Evolutionary conservation across 2,113 vertebrate species (phyloP), one percentile per base, ranked within the genome.

Genomic region (Saccopteryx leptura): DNA sequence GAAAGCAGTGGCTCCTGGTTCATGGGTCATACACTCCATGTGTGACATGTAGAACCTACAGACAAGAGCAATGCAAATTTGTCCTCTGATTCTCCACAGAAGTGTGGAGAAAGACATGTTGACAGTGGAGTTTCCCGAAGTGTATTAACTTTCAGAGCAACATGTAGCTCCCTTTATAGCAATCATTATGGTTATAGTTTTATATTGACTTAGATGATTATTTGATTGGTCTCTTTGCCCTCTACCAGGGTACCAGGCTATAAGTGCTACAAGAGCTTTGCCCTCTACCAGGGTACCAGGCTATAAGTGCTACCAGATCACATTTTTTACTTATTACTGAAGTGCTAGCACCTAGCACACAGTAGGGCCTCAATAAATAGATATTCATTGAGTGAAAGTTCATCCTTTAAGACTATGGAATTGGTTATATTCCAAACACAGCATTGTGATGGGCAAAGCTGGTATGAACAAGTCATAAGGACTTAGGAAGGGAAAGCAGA

Each of bases 361-460:
- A 82, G 71, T 79, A 69, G 14, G 23, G 15, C 31, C 17, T 91
- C 72, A 52, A 68, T 74, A 78, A 94, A 83, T 75, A 91, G 60
- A 66, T 86, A 19, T 78, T 79, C 54, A 65, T n/a, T 14, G 71
- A 93, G 52, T 26, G 4, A 58, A 52, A 24, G 28, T 83, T 56
- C 52, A 65, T 31, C 12, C 19, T 83, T 76, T 75, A 87, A 82
- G 19, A 56, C 2, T 19, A 31, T 4, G 23, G 21, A 72, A 75
- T n/a, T 84, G 48, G n/a, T 91, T 56, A 48, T 56, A n/a, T 63
- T 76, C 28, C 60, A 76, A 93, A 89, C 12, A 80, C 10, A 83
- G 28, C 48, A 56, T 48, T 61, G 65, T 17, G 28, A 50, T 60
- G 15, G 31, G 19, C 72, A 81, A 50, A 81, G 24, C 3, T 76